These are phyloP conservation scores for Leptarthrus brevirostris DNA, from an alignment of 2,888 invertebrate species.

Conservation along the genomic window DNA sequence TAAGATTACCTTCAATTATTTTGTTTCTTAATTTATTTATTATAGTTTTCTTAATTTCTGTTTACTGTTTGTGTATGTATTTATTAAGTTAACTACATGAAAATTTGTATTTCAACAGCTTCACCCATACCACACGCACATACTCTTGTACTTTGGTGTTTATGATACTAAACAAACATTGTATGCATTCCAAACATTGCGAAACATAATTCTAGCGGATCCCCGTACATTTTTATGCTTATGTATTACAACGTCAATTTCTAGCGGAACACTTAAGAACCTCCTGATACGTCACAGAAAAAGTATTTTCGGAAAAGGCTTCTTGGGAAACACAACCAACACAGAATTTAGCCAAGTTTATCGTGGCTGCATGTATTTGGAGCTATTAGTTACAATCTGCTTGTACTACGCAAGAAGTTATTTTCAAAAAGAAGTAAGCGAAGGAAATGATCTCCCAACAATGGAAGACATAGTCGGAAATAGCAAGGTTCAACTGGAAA, in stretches of 20 bases:
- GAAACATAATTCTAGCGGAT: constrained; percentile 77
- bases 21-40: no score
- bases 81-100: no score
- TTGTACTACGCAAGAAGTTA: constrained; percentile 85
- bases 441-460: constrained; percentile 69
- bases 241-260: constrained; percentile 78
- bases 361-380: constrained; percentile 83
- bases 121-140: constrained; percentile 84
- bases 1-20: no score
- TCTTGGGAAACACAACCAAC: constrained; percentile 72
- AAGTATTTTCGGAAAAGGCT: constrained; percentile 79
- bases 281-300: constrained; percentile 76
- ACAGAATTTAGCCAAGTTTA: constrained; percentile 77
- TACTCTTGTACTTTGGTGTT: constrained; percentile 82
- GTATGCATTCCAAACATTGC: constrained; percentile 80
- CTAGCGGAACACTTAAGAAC: constrained; percentile 67
- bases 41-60: no score
- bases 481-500: constrained; percentile 80
- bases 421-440: constrained; percentile 63
- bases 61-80: no score
- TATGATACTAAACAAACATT: constrained; percentile 80
- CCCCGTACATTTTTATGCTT: constrained; percentile 80
- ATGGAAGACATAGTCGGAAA: constrained; percentile 80
- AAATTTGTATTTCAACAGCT: background rate
- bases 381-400: constrained; percentile 79